A percentile compares a stretch with the other conserved stretches of the same genome.
phyloP scores from a whole-genome alignment of 2,888 invertebrate genomes.

The Caenorhabditis sp. region DNA sequence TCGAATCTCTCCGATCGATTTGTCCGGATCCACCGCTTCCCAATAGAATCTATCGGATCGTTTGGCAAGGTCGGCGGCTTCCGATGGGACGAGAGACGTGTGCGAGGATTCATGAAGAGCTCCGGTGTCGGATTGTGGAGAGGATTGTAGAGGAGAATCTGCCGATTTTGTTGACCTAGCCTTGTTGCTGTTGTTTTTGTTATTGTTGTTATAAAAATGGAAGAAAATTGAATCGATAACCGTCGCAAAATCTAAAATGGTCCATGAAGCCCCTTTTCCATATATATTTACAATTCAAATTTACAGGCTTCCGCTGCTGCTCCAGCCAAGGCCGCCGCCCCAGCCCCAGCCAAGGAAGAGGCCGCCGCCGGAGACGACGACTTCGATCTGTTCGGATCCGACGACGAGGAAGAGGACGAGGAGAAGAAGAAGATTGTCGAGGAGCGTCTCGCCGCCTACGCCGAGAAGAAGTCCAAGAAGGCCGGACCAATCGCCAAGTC shows the following conservation, averaged over 20 bases:
- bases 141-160: constrained; percentile 38
- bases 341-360: constrained; percentile 47
- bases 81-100: constrained; percentile 72
- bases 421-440: constrained; percentile 88
- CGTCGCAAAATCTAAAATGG: background rate
- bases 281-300: background rate
- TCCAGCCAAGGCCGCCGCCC: constrained; percentile 48
- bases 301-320: constrained; percentile 29
- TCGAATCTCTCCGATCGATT: constrained; percentile 67
- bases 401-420: constrained; percentile 81
- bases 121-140: constrained; percentile 47
- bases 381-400: constrained; percentile 82
- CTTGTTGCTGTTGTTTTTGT: constrained; percentile 10
- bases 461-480: constrained; percentile 96
- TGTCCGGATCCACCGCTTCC: constrained; percentile 73
- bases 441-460: constrained; percentile 93
- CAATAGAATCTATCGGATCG: constrained; percentile 79
- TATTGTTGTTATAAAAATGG: background rate
- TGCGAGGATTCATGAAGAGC: constrained; percentile 74
- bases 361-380: constrained; percentile 72
- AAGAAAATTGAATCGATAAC: background rate
- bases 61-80: constrained; percentile 73
- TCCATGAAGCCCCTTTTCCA: background rate
- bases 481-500: constrained; percentile 94
- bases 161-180: constrained; percentile 65